Evolutionary conservation across 2,113 vertebrate genomes (phyloP), one percentile per base, ranked within the genome.

Genomic region (Herpetotheres cachinnans): DNA sequence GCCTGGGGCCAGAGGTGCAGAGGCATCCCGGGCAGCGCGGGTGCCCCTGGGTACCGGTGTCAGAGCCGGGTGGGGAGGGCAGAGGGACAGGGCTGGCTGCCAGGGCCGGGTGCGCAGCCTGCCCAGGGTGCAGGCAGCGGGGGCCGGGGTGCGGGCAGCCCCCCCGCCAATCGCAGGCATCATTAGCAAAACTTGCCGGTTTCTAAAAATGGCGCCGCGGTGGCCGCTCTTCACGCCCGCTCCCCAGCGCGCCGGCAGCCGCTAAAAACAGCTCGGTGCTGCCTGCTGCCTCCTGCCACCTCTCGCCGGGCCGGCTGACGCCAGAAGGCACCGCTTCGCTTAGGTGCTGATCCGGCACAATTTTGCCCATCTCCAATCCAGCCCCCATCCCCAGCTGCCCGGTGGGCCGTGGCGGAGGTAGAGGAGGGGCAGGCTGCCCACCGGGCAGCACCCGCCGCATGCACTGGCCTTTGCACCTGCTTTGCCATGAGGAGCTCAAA

Each of bases 221-320:
- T 69, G 9, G 73, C 78, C 63, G 54, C 83, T 91, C 72, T 52
- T 90, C 76, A 80, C 94, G 34, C 95, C 90, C 34, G 82, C 85
- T 94, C 93, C 87, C 63, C 74, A 8, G 84, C 8, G 2, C 47
- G 32, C 74, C 29, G 40, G 82, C 95, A 87, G 74, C 67, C 59
- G 40, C 93, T 96, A 92, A 92, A 94, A 96, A 94, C 94, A 94
- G 95, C 96, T 93, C 50, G 7, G 78, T 12, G 13, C 91, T 81
- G 91, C 91, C 89, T 11, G 95, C 86, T 93, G 80, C 83, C 93
- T 86, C 29, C 93, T 42, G 91, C 59, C 74, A 56, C 81, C 62
- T 40, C 79, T 52, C 16, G 13, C 59, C 6, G 24, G 77, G 63
- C 63, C 8, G 42, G 54, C 44, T 42, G 79, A 24, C 17, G 19